Conservation (phyloP, 64 coral and sea anemone genomes). For the Stylophora pistillata region DNA sequence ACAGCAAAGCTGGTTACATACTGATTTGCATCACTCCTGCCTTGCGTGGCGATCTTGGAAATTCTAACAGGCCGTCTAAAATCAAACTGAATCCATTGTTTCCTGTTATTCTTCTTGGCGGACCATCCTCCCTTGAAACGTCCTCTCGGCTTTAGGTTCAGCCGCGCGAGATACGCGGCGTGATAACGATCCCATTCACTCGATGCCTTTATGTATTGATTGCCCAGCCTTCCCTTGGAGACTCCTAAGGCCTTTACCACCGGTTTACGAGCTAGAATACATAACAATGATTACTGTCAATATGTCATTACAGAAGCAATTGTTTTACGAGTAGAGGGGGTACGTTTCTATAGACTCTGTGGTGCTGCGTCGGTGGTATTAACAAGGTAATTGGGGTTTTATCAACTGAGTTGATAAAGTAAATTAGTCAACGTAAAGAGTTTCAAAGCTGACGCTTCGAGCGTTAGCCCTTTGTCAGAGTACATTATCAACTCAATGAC, state of each 20-base stretch:
- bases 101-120: conserved; percentile 48
- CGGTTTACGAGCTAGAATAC: conserved; percentile 29
- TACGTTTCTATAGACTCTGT: too few relatives aligned
- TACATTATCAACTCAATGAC: too few relatives aligned
- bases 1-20: conserved; percentile 73
- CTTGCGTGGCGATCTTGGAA: conserved; percentile 73
- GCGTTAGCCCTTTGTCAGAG: too few relatives aligned
- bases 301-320: neutral
- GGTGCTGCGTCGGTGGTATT: too few relatives aligned
- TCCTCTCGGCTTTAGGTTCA: conserved; percentile 49
- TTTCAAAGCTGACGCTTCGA: too few relatives aligned
- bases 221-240: conserved; percentile 48
- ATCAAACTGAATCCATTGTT: conserved; percentile 81
- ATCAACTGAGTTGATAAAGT: too few relatives aligned
- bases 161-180: conserved; percentile 60
- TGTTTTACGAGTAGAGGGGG: neutral
- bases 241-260: conserved; percentile 50
- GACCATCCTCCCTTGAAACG: conserved; percentile 79
- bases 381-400: too few relatives aligned
- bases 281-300: neutral
- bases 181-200: conserved; percentile 62
- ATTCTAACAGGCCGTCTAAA: conserved; percentile 47
- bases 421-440: too few relatives aligned
- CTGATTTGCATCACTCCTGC: conserved; percentile 63
- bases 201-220: conserved; percentile 69